These are phyloP conservation scores for Odontomachus brunneus DNA, from an alignment of 1,140 invertebrate genomes.

Conservation along the genomic window DNA sequence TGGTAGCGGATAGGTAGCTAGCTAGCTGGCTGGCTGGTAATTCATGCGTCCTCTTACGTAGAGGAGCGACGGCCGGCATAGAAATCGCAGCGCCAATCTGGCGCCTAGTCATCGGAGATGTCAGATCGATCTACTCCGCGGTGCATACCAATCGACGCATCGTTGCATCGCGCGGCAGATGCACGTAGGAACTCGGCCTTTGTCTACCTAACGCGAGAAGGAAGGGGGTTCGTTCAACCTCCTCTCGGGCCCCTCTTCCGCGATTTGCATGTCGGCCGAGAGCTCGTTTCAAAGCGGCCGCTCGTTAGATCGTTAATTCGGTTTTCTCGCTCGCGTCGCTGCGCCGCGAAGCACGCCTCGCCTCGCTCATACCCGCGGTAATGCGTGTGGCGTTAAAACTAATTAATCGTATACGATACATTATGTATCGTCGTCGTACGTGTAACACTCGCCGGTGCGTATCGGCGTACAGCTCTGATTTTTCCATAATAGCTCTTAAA, in stretches of 20 bases:
- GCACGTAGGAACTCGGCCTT: background rate
- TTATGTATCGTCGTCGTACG: too few species aligned
- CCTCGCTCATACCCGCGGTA: background rate
- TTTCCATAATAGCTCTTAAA: too few species aligned
- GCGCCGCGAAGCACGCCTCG: background rate
- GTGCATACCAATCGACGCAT: conserved; percentile 75
- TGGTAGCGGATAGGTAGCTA: background rate
- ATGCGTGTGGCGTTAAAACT: too few species aligned
- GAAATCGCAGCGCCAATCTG: conserved; percentile 77
- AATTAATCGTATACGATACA: too few species aligned
- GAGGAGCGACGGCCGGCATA: conserved; percentile 69
- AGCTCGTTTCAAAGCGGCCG: conserved; percentile 20
- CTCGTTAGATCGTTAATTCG: conserved; percentile 30
- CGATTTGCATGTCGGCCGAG: conserved; percentile 45
- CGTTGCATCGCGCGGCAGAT: conserved; percentile 33
- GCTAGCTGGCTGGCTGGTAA: conserved; percentile 62
- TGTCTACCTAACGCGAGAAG: conserved; percentile 1
- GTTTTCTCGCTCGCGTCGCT: conserved; percentile 6
- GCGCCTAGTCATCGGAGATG: conserved; percentile 75
- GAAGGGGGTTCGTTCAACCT: conserved; percentile 4
- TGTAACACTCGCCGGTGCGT: too few species aligned
- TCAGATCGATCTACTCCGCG: conserved; percentile 70
- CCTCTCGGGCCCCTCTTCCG: background rate
- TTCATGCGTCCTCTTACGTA: conserved; percentile 64
- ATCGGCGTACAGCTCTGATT: too few species aligned